phyloP scores from a whole-genome alignment of 1,140 invertebrate species.

The Oryctes rhinoceros region DNA sequence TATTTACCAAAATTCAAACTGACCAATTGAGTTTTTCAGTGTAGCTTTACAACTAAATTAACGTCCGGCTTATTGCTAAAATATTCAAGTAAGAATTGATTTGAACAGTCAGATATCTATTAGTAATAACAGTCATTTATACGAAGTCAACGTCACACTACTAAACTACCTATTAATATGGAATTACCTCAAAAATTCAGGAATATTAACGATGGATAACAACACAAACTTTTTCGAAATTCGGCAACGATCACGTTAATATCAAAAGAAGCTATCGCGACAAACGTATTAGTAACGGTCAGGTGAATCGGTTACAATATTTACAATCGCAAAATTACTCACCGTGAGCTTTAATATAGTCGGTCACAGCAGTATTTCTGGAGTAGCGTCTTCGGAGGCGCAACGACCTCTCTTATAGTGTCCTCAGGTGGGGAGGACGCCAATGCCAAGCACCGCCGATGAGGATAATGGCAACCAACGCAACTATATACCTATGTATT shows the following conservation, averaged over 20 bases:
- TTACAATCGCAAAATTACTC: slow-evolving; percentile 37
- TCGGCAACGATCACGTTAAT: not conserved
- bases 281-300: slow-evolving; percentile 20
- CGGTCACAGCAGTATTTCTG: slow-evolving; percentile 42
- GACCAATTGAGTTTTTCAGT: too few relatives aligned
- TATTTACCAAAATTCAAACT: too few relatives aligned
- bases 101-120: too few relatives aligned
- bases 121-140: too few relatives aligned
- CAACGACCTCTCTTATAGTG: slow-evolving; percentile 59
- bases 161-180: not conserved
- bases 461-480: slow-evolving; percentile 39
- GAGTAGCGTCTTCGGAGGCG: slow-evolving; percentile 52
- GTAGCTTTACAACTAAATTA: too few relatives aligned
- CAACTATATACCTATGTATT: slow-evolving; percentile 30
- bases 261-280: not conserved
- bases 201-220: slow-evolving; percentile 22
- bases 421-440: slow-evolving; percentile 48
- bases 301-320: slow-evolving; percentile 17
- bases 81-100: too few relatives aligned
- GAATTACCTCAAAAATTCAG: slow-evolving; percentile 15
- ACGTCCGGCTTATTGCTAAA: too few relatives aligned
- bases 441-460: slow-evolving; percentile 47
- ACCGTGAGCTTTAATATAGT: slow-evolving; percentile 31
- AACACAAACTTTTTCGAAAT: slow-evolving; percentile 5
- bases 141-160: too few relatives aligned